Percentiles rank a stretch among this genome's conserved stretches.
Conservation (phyloP, 1,140 invertebrate species). For the Drosophila micromelanica region DNA sequence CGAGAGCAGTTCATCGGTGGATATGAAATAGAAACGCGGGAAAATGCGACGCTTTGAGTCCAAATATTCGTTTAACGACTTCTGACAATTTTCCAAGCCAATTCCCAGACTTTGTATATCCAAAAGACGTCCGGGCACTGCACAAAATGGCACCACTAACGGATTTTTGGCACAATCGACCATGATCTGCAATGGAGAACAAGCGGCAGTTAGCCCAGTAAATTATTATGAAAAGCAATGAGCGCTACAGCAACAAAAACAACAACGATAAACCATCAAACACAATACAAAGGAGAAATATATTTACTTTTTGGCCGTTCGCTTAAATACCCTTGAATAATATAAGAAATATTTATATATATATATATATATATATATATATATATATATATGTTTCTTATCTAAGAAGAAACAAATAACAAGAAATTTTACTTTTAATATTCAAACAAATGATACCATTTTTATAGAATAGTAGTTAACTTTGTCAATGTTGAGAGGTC, state of each 20-base stretch:
- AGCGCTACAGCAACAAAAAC: slow-evolving; percentile 49
- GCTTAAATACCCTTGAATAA: slow-evolving; percentile 32
- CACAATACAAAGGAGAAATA: slow-evolving; percentile 30
- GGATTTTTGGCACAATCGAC: slow-evolving; percentile 90
- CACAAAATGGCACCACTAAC: slow-evolving; percentile 91
- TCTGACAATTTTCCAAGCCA: slow-evolving; percentile 94
- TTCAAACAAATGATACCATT: neutral
- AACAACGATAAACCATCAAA: slow-evolving; percentile 28
- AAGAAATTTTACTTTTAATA: neutral
- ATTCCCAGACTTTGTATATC: slow-evolving; percentile 90
- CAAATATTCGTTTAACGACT: slow-evolving; percentile 95
- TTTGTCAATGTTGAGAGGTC: too few relatives aligned
- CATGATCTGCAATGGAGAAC: slow-evolving; percentile 89
- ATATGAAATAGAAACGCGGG: slow-evolving; percentile 96
- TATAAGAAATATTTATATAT: too few relatives aligned
- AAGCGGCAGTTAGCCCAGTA: slow-evolving; percentile 61
- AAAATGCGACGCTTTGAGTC: slow-evolving; percentile 94
- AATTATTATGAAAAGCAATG: slow-evolving; percentile 77
- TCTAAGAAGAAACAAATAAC: too few relatives aligned
- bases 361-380: neutral
- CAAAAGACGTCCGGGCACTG: slow-evolving; percentile 88
- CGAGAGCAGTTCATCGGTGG: slow-evolving; percentile 95
- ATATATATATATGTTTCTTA: neutral
- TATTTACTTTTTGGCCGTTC: neutral
- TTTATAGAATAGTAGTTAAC: too few relatives aligned